Evolutionary conservation across 64 coral and sea anemone species (phyloP), one percentile per base, ranked within the genome.

Genomic region (Stichodactyla mertensii): DNA sequence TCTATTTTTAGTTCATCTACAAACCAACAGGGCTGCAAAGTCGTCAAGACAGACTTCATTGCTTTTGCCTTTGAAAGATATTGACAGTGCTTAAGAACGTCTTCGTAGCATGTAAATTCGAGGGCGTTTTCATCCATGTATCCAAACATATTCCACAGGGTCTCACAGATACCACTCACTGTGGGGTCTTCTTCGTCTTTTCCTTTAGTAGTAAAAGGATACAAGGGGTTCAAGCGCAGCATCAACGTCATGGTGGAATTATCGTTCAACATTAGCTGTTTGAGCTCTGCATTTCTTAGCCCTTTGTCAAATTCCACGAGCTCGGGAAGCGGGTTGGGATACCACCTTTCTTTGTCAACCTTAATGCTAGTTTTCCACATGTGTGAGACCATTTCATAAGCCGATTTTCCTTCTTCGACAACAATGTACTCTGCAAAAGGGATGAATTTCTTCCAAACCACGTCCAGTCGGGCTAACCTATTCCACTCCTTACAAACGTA

Each of bases 381-480:
- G 45, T 52, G 14, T 12, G 16, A 19, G 26, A 81, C 78, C 45
- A 20, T 81, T 81, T 55, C 51, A 54, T 20, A 81, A 6, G 78
- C 78, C 5, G 69, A 81, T 51, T 81, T 22, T 20, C 26, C 77
- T 79, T 79, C 52, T n/a, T 2, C 5, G 27, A 74, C 22, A 1
- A 11, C 18, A 10, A 74, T 13, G 69, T 74, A 27, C 24, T 74
- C 18, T 12, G 26, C 8, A 66, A 81, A 28, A 14, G 78, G 78
- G 12, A 81, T 81, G 54, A 81, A 54, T 16, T 81, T 81, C 78
- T 81, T 55, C 78, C 78, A 81, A 81, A 81, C 15, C 8, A 74
- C 23, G 2, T 74, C 69, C n/a, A n/a, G 12, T 26, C 69, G 26
- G 9, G 69, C 69, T 2, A 74, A 11, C 24, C 27, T 23, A 26